Conservation (phyloP, 2,888 invertebrate species). For the Melanchra persicariae region DNA sequence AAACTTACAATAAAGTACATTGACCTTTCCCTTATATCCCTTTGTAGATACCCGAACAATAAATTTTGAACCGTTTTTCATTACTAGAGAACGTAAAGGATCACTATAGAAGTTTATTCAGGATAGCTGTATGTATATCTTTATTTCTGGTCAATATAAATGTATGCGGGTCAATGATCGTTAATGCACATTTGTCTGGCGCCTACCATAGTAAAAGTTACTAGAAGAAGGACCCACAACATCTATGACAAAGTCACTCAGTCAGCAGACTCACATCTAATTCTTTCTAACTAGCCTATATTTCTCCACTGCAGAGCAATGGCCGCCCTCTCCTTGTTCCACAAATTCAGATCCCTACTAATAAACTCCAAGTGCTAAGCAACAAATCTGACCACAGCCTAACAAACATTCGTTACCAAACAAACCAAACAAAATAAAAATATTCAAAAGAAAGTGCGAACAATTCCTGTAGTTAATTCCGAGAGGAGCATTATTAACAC, state of each 20-base stretch:
- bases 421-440: conserved; percentile 44
- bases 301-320: no score
- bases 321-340: not conserved
- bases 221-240: not conserved
- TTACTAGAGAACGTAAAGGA: no score
- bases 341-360: not conserved
- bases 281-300: not conserved
- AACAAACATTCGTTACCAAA: conserved; percentile 21
- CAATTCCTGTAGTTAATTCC: conserved; percentile 55
- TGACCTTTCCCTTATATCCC: no score
- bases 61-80: no score
- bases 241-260: not conserved
- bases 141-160: no score
- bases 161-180: no score
- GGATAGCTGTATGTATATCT: no score
- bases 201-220: no score
- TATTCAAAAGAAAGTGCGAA: conserved; percentile 42
- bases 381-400: conserved; percentile 18
- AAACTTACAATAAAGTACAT: no score
- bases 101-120: no score
- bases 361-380: not conserved
- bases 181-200: no score
- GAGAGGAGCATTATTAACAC: conserved; percentile 62
- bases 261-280: not conserved
- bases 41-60: no score